A percentile compares a stretch with the other conserved stretches of the same genome.
Conservation (phyloP, 1,140 invertebrate genomes). For the Mercenaria mercenaria region DNA sequence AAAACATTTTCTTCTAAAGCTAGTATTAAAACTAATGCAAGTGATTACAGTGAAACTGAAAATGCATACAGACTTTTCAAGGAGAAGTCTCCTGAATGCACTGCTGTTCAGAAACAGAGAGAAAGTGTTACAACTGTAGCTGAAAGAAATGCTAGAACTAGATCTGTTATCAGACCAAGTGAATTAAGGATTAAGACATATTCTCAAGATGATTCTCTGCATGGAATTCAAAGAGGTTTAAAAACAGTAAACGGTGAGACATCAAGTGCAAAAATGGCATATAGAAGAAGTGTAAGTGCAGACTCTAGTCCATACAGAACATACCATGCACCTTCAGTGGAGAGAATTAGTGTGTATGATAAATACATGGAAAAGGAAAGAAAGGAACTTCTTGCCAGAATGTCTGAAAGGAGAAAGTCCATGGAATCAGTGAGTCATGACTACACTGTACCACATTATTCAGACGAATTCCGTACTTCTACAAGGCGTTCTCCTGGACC, state of each 20-base stretch:
- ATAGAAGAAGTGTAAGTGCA: constrained; percentile 48
- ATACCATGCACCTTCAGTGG: constrained; percentile 3
- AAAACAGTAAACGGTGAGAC: not conserved
- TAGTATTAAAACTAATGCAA: not conserved
- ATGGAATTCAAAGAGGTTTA: not conserved
- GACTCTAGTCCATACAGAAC: constrained; percentile 35
- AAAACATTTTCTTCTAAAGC: not conserved
- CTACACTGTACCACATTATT: not conserved
- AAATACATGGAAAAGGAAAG: constrained; percentile 29
- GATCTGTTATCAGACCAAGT: not conserved
- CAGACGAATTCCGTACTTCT: not conserved
- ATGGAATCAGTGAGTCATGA: not conserved
- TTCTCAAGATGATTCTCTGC: not conserved
- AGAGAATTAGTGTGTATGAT: constrained; percentile 53
- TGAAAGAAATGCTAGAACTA: not conserved
- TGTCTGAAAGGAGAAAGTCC: constrained; percentile 40
- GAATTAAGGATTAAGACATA: not conserved
- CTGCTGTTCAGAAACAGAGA: not conserved
- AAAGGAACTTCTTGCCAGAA: constrained; percentile 8
- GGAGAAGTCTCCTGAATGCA: not conserved
- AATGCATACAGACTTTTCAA: not conserved
- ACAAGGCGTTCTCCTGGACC: not conserved
- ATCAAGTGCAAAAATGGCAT: constrained; percentile 11
- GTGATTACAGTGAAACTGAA: not conserved
- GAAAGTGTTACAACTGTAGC: not conserved